Base-by-base conservation (phyloP, 2,888 invertebrate species). In the Eupithecia tripunctaria region DNA sequence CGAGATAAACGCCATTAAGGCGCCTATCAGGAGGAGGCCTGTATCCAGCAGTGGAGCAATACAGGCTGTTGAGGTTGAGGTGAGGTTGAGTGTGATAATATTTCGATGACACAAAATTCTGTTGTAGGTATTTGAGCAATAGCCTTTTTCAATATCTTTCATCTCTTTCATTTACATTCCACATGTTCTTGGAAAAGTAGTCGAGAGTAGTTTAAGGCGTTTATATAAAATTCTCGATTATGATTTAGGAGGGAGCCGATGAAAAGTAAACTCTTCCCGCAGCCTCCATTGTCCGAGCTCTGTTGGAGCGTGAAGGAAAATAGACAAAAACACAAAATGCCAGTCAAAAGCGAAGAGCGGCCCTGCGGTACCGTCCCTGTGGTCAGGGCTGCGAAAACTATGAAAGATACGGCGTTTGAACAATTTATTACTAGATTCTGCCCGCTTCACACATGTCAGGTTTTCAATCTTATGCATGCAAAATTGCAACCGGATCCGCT, bases 241-340 rank as follows among this genome's bases (percentile, higher is more conserved):
- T 67, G 72, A 70, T 74, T 71, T 75, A 64, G 67, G 25, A 68
- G 62, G 60, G 66, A 76, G 73, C 62, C 67, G 74, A 60, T 70
- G 72, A 74, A 74, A 75, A 74, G 74, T 74, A 76, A 77, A 74
- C 77, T 59, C 66, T 29, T 67, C n/a, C n/a, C 27, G 70, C 63
- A 59, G 68, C 62, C 64, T 71, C 74, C 76, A 75, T 77, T 79
- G 81, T 79, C 77, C 70, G 67, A 64, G 56, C 56, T 74, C 66
- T 72, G 78, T 69, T 79, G 78, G 79, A 81, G 78, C 82, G 81
- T 78, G 72, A 82, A 84, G 75, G 76, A 71, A 82, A 83, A 84
- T 78, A 78, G 74, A 80, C 78, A 80, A 82, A 81, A 80, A 74
- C 76, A 72, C 79, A 77, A 79, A 80, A 78, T 70, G 65, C 77